Base-by-base conservation (phyloP, 2,888 invertebrate species). In the Saturnia japonica region DNA sequence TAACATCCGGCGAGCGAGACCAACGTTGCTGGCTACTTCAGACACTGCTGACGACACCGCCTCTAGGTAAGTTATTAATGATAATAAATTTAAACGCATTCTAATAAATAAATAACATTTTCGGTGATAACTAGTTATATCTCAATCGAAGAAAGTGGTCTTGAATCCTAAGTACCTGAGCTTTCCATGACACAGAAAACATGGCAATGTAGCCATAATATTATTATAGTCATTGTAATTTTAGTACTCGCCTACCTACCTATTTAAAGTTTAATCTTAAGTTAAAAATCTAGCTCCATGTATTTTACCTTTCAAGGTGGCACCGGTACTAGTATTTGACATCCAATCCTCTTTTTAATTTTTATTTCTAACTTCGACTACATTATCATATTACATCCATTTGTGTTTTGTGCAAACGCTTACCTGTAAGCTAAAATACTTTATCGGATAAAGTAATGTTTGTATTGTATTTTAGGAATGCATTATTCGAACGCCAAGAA, bases 1-100 rank as follows among this genome's bases (percentile, higher is more conserved):
- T 0, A 97, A 96, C 70, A 96, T 97, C 43, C 91, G 96, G 67
- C 93, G 97, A 73, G 94, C 96, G 0, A 94, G 95, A 78, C 96
- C 95, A 19, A 91, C 94, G 0, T 94, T 79, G 82, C 22, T 83
- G 76, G 72, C 79, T 0, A 82, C 86, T 0, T 80, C 86, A 0
- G 91, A 91, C 22, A 84, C 88, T 19, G 88, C 88, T 71, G 92
- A 92, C 79, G 91, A 93, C 71, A 82, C 88, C 40, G 90, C 88
- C 68, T 90, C 91, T 4, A 90, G 91, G 91, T 91, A 72, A 76
- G 72, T 42, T 62, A 19, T 47, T 54, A 54, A 54, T 57, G 25
- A 25, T 25, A 22, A 57, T 25, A 57, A 19, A n/a, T 8, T n/a
- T n/a, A n/a, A 51, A 2, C 51, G n/a, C n/a, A n/a, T 51, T 2